These are phyloP conservation scores for Microcebus jonahi DNA, from an alignment of 2,113 vertebrate species.

Conservation along the genomic window DNA sequence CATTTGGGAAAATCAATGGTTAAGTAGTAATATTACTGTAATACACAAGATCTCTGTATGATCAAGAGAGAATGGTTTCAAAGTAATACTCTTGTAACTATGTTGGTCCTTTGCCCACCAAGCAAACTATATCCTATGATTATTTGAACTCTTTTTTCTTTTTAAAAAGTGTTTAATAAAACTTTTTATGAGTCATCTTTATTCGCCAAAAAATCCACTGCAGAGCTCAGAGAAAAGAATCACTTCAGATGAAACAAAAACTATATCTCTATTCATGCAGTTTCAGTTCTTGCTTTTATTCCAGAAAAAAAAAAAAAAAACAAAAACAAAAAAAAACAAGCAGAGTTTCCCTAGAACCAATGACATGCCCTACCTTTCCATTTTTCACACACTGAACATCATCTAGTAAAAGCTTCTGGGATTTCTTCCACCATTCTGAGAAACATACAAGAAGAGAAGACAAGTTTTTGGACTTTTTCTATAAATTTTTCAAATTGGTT, in stretches of 20 bases:
- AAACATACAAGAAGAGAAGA: neutral
- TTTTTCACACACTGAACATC: neutral
- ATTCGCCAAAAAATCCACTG: neutral
- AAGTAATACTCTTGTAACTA: neutral
- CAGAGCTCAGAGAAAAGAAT: neutral
- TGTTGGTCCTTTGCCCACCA: neutral
- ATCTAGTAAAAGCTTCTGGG: neutral
- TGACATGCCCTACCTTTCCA: neutral
- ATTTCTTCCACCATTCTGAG: neutral
- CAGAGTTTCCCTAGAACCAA: neutral
- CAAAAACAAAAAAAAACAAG: neutral
- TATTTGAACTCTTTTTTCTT: neutral
- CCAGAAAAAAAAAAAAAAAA: neutral
- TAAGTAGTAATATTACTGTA: neutral
- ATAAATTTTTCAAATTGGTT: neutral
- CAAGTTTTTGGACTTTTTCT: neutral
- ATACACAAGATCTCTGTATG: neutral
- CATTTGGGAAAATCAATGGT: neutral
- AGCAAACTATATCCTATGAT: neutral
- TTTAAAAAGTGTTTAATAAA: neutral
- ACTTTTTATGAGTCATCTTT: neutral
- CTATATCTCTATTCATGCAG: neutral
- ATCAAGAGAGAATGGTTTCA: neutral
- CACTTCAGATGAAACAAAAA: neutral
- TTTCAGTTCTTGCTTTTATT: neutral